Conservation (phyloP, 2,113 vertebrate species). For the Labeo rohita region DNA sequence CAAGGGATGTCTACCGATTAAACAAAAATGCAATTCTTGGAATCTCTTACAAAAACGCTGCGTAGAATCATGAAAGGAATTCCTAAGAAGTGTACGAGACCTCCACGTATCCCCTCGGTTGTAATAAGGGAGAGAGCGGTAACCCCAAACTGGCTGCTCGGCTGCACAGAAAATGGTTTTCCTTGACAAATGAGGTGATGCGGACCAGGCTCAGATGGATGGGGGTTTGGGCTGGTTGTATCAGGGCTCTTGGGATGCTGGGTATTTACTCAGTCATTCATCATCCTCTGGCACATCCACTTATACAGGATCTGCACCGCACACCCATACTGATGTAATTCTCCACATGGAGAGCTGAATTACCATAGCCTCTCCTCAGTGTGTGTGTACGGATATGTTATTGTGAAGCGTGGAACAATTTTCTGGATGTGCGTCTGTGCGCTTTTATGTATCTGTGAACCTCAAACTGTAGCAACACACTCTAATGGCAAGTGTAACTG, state of each 20-base stretch:
- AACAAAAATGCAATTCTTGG: slow-evolving; percentile 36
- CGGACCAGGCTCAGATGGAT: slow-evolving; percentile 65
- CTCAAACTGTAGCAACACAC: not conserved
- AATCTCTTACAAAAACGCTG: slow-evolving; percentile 7
- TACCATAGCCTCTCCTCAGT: slow-evolving; percentile 36
- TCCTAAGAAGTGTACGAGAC: slow-evolving; percentile 19
- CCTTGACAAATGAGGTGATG: slow-evolving; percentile 71
- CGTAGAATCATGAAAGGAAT: slow-evolving; percentile 31
- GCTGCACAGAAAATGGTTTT: slow-evolving; percentile 68
- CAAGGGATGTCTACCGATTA: slow-evolving; percentile 8
- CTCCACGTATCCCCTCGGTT: slow-evolving; percentile 31
- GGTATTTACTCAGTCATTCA: slow-evolving; percentile 72
- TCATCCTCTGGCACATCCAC: slow-evolving; percentile 72
- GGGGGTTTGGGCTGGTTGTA: slow-evolving; percentile 62
- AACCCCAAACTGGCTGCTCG: slow-evolving; percentile 64
- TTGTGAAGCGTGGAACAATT: slow-evolving; percentile 15
- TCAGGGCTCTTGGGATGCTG: slow-evolving; percentile 69
- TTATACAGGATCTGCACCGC: slow-evolving; percentile 54
- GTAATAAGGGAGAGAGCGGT: slow-evolving; percentile 44
- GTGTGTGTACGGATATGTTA: slow-evolving; percentile 8
- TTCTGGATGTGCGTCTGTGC: not conserved
- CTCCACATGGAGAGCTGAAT: slow-evolving; percentile 59
- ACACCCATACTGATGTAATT: slow-evolving; percentile 70
- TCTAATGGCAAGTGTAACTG: not conserved
- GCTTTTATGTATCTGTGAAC: slow-evolving; percentile 24